Evolutionary conservation across 2,113 vertebrate genomes (phyloP), one percentile per base, ranked within the genome.

Genomic region (Eidolon helvum): DNA sequence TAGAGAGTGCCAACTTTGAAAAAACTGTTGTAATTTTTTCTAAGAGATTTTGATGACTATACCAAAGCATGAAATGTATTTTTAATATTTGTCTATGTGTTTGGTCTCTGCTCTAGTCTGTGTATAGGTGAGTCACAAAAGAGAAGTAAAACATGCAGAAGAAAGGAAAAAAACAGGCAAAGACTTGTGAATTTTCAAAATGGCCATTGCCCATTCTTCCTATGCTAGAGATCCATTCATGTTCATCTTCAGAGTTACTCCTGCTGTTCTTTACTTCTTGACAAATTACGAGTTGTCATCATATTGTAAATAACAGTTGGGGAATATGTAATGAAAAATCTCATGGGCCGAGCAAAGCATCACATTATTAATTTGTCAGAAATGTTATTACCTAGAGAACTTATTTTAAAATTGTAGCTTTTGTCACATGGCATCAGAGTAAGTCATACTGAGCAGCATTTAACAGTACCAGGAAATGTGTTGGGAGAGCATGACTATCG

Each of bases 351-450:
- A 59, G 71, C 35, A 95, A 95, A 87, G 77, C 61, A 87, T 91
- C 92, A 86, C 66, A 77, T 95, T 96, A 96, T 97, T 97, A 97
- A 95, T 96, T 97, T 96, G 93, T 96, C 95, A 97, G 88, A 96
- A 79, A 96, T 61, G 85, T 71, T 96, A 78, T 96, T 96, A 96
- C 84, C 92, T 89, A 69, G 96, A 96, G 91, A 95, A 89, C 28
- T 12, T 5, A 50, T 50, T 95, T 94, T 69, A 79, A 85, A 96
- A 86, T 40, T 35, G 75, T 78, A 57, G 50, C 38, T 53, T 90
- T 50, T 90, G 21, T 94, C 79, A 94, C 15, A 19, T 24, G 53
- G 68, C 78, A 83, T 69, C 50, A 72, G 38, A 88, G 61, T 0
- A 4, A 89, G 55, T 30, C n/a, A 68, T 30, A 45, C 55, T 43